Percentiles rank a stretch among this genome's conserved stretches.
phyloP scores from a whole-genome alignment of 1,140 invertebrate genomes.

The Zaprionus inermis region DNA sequence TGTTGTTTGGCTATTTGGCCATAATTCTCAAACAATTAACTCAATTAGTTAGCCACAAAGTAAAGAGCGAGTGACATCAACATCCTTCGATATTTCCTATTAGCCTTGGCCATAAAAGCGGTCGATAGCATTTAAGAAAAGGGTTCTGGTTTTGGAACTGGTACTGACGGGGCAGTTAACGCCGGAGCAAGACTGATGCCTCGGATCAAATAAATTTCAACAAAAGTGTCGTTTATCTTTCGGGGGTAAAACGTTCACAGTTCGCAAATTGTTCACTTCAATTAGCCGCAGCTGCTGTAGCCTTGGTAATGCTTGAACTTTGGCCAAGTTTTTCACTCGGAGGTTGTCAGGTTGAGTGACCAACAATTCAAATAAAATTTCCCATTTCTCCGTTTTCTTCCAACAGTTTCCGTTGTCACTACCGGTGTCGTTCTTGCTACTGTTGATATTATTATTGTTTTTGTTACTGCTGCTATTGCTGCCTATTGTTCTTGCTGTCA shows the following conservation, averaged over 20 bases:
- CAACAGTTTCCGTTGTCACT: neutral
- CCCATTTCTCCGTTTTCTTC: neutral
- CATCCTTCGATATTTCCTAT: constrained; percentile 23
- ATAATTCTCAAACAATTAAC: constrained; percentile 54
- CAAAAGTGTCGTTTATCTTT: constrained; percentile 74
- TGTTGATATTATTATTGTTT: constrained; percentile 9
- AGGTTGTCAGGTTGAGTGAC: constrained; percentile 38
- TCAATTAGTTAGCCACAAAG: constrained; percentile 63
- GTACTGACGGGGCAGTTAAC: neutral
- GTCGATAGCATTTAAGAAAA: constrained; percentile 3
- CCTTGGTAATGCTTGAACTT: constrained; percentile 54
- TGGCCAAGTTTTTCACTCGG: constrained; percentile 61
- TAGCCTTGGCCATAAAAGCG: constrained; percentile 20
- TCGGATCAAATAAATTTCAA: constrained; percentile 57
- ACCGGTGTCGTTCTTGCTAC: constrained; percentile 6
- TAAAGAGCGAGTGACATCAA: neutral
- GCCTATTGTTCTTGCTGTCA: constrained; percentile 39
- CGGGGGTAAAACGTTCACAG: constrained; percentile 9
- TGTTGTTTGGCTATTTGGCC: constrained; percentile 28
- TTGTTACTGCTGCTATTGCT: constrained; percentile 5
- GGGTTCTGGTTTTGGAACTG: neutral
- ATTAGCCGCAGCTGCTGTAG: constrained; percentile 65
- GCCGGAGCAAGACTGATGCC: constrained; percentile 19
- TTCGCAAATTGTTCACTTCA: constrained; percentile 51
- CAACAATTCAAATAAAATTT: constrained; percentile 38